Evolutionary conservation across 1,140 invertebrate species (phyloP).

Genomic region (Drosophila parabipectinata): DNA sequence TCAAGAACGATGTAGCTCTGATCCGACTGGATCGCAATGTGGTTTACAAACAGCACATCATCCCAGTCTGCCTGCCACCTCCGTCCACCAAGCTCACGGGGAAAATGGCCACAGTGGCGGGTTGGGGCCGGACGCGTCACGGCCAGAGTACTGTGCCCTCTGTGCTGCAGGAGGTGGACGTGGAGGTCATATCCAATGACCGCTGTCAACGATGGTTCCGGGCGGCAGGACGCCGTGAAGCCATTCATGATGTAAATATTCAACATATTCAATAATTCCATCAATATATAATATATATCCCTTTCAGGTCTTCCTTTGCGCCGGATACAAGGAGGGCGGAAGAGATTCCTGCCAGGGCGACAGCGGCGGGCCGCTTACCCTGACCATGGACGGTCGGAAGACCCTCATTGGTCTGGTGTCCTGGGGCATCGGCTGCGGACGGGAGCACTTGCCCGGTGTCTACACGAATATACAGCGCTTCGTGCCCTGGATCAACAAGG

Average conservation of each 20-base stretch:
- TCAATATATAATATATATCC: too few relatives aligned
- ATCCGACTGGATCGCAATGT: constrained; percentile 92
- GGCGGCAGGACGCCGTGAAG: constrained; percentile 93
- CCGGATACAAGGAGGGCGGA: constrained; percentile 92
- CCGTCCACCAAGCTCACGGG: constrained; percentile 91
- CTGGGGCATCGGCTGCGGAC: constrained; percentile 95
- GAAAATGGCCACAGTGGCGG: constrained; percentile 94
- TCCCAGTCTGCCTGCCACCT: constrained; percentile 92
- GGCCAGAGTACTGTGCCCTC: constrained; percentile 92
- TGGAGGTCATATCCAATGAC: constrained; percentile 96
- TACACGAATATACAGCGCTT: constrained; percentile 97
- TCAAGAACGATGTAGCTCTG: constrained; percentile 94
- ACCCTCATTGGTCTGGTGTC: constrained; percentile 94
- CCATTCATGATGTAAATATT: constrained; percentile 92
- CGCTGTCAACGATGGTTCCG: constrained; percentile 96
- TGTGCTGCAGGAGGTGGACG: constrained; percentile 90
- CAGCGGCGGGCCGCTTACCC: constrained; percentile 92
- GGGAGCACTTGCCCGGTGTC: constrained; percentile 94
- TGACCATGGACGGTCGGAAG: constrained; percentile 91
- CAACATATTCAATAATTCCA: background rate
- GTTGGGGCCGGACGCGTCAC: constrained; percentile 94
- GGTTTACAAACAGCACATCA: constrained; percentile 94
- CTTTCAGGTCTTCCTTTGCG: constrained; percentile 90
- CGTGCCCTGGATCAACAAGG: constrained; percentile 95
- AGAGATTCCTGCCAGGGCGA: constrained; percentile 86